Base-by-base conservation (phyloP, 2,113 vertebrate genomes). In the Phrynosoma blainvillii region DNA sequence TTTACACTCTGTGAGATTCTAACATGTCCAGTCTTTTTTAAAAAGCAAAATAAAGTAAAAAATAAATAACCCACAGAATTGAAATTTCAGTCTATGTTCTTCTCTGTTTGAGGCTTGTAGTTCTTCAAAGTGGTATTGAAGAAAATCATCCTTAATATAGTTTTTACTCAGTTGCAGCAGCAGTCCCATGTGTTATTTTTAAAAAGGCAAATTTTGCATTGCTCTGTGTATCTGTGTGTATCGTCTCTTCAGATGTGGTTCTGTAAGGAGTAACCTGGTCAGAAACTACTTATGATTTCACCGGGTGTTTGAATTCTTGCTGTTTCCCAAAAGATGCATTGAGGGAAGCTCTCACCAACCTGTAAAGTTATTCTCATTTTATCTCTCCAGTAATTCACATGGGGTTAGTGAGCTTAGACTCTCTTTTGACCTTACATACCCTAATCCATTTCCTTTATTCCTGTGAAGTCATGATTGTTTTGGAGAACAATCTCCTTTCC, bases 111-210 rank as follows among this genome's bases (percentile, higher is more conserved):
- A 95, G 93, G 92, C 89, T 93, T 91, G 88, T 93, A 82, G 83
- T 91, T 94, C 90, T 90, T 77, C 80, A 91, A 95, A 96, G 93
- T 95, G 95, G 96, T 82, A 95, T 89, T 86, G 85, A 93, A 76
- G 85, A 84, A 94, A 94, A 70, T 90, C 66, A 25, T 83, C 73
- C 89, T 91, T 80, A 90, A 86, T 23, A 84, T 16, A 59, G 36
- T 81, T 93, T 87, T 18, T 23, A 10, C 85, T 82, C 84, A 89
- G 88, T 62, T 0, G 23, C 91, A 90, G 93, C 87, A 66, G 56
- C 82, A 0, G 0, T 47, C 84, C 77, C 23, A 86, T 75, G 83
- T 65, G 27, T 77, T 40, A 68, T 52, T 18, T 30, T 52, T 32
- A 32, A 66, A 79, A 88, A 92, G 47, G 78, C 47, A 0, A 0